phyloP scores from a whole-genome alignment of 1,140 invertebrate genomes.

The Caerostris darwini region DNA sequence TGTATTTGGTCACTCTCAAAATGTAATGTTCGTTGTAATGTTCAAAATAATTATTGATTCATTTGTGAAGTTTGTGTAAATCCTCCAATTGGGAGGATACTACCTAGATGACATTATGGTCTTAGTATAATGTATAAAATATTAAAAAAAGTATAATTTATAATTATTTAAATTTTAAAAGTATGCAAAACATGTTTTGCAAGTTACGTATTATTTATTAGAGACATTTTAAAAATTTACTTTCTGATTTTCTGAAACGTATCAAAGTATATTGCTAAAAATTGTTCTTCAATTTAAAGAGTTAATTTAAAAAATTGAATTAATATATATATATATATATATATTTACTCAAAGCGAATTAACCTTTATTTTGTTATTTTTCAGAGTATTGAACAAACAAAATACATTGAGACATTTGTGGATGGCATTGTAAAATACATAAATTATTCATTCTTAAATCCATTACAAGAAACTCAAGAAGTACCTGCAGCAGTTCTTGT shows the following conservation, averaged over 20 bases:
- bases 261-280: neutral
- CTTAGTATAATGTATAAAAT: no score
- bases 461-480: constrained; percentile 14
- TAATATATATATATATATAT: neutral
- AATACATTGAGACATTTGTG: constrained; percentile 48
- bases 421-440: constrained; percentile 49
- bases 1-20: no score
- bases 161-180: no score
- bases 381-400: constrained; percentile 40
- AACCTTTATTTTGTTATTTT: neutral
- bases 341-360: neutral
- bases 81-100: no score
- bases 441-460: neutral
- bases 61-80: no score
- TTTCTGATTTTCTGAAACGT: neutral
- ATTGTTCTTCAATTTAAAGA: neutral
- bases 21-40: no score
- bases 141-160: no score
- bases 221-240: neutral
- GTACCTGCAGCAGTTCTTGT: constrained; percentile 56
- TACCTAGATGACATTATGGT: no score
- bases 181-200: neutral
- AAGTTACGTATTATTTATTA: neutral
- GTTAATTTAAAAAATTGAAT: neutral
- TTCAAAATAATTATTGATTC: no score